These are phyloP conservation scores for Antechinus stuartii DNA, from an alignment of 2,113 vertebrate genomes.

Conservation along the genomic window DNA sequence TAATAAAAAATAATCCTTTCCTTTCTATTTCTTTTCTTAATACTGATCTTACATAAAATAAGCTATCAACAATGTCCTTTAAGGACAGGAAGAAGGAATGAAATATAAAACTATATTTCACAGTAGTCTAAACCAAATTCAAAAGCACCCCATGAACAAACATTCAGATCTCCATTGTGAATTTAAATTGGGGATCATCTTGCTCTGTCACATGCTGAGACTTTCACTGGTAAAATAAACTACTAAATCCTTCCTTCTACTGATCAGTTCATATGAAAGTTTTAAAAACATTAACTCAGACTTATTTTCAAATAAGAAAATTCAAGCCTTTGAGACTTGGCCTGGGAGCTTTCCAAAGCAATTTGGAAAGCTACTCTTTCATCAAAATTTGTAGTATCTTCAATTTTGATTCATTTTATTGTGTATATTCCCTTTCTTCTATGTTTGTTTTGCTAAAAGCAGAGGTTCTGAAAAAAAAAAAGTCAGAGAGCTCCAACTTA, in stretches of 20 bases:
- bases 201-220: not conserved
- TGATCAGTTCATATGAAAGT: not conserved
- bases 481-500: not conserved
- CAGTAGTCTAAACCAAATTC: not conserved
- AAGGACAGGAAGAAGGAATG: not conserved
- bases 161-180: constrained; percentile 1
- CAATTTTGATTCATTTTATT: not conserved
- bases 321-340: not conserved
- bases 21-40: constrained; percentile 3
- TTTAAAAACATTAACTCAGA: not conserved
- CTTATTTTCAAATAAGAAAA: not conserved
- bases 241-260: not conserved
- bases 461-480: not conserved
- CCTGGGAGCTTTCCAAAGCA: not conserved
- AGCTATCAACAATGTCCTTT: not conserved
- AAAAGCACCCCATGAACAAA: not conserved
- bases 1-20: not conserved
- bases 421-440: not conserved
- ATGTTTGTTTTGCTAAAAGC: not conserved
- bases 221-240: not conserved
- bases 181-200: not conserved
- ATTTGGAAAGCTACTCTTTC: not conserved
- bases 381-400: not conserved
- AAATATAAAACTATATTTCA: not conserved
- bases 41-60: not conserved